Evolutionary conservation across 2,888 invertebrate species (phyloP).

Genomic region (Petrolisthes cinctipes): DNA sequence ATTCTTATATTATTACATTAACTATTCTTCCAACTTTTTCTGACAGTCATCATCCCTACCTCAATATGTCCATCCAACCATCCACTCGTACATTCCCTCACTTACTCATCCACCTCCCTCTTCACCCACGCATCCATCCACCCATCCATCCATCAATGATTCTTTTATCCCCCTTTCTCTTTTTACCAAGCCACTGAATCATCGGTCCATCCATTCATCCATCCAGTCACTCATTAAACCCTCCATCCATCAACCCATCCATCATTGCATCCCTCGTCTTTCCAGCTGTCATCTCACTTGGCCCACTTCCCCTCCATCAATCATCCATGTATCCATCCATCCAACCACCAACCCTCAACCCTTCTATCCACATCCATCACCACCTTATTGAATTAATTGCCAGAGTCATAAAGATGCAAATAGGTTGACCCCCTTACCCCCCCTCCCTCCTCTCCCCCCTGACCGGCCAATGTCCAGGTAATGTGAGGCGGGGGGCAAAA

Average conservation of each 20-base stretch:
- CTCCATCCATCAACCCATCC: neutral
- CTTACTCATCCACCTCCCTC: neutral
- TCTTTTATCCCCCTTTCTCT: neutral
- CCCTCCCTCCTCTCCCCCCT: too few species aligned
- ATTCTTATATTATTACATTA: neutral
- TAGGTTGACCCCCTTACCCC: neutral
- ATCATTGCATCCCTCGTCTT: neutral
- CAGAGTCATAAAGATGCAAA: conserved; percentile 2
- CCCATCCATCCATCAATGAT: neutral
- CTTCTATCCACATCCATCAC: neutral
- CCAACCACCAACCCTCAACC: neutral
- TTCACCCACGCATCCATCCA: neutral
- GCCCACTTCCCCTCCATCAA: neutral
- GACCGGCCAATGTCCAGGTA: neutral
- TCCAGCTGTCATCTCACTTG: neutral
- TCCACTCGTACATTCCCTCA: neutral
- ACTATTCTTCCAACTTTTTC: neutral
- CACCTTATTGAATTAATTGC: neutral
- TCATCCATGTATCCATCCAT: neutral
- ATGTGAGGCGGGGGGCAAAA: neutral
- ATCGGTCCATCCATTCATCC: neutral
- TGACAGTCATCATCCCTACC: neutral
- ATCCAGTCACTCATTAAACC: neutral
- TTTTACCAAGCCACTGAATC: neutral
- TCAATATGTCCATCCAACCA: neutral